These are phyloP conservation scores for Strigamia maritima DNA, from an alignment of 2,888 invertebrate genomes.

Conservation along the genomic window DNA sequence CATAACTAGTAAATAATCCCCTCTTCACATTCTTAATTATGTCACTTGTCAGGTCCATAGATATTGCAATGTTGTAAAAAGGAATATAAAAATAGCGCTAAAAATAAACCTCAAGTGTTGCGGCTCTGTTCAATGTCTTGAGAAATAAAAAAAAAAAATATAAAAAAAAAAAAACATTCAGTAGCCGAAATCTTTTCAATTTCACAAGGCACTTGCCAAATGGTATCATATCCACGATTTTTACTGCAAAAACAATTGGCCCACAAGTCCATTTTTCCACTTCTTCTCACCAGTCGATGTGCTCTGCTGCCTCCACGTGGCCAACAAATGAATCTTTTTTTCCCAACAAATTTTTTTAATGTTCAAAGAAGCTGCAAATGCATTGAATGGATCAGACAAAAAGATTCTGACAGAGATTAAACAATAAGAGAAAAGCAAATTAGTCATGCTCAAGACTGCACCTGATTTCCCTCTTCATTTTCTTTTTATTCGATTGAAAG, in stretches of 20 bases:
- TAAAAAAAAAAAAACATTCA: background rate
- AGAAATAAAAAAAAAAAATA: background rate
- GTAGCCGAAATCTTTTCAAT: slow-evolving; percentile 24
- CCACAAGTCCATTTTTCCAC: background rate
- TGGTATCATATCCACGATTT: slow-evolving; percentile 19
- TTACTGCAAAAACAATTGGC: slow-evolving; percentile 21
- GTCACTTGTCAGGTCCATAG: background rate
- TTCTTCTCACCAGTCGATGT: background rate
- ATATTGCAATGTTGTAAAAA: background rate
- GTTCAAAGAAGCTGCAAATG: background rate
- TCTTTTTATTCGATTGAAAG: background rate
- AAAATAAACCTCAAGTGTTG: background rate
- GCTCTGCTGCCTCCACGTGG: background rate
- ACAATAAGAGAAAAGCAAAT: background rate
- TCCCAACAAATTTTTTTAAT: background rate
- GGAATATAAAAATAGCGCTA: background rate
- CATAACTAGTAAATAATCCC: background rate
- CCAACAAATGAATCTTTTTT: background rate
- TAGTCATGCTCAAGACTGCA: background rate
- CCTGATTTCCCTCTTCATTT: background rate
- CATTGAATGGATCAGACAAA: background rate
- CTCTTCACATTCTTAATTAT: background rate
- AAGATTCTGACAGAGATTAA: background rate
- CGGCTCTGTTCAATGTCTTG: slow-evolving; percentile 11
- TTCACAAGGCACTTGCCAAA: slow-evolving; percentile 26